Conservation (phyloP, 2,797 vertebrate species). For the Sternarchorhynchus goeldii region DNA sequence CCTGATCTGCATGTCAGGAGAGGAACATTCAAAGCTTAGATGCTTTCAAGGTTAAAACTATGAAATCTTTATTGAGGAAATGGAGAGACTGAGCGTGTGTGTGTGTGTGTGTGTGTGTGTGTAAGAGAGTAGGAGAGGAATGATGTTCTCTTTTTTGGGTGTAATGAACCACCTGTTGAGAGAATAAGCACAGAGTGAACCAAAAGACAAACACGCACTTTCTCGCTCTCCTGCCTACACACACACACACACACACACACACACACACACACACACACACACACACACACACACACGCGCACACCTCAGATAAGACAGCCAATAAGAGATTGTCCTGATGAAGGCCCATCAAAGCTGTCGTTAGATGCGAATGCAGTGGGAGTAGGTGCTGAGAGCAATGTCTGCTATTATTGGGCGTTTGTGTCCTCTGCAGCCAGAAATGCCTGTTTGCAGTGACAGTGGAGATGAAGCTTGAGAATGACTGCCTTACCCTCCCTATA, state of each 20-base stretch:
- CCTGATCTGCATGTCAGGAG: constrained; percentile 37
- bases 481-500: neutral
- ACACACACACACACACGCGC: neutral
- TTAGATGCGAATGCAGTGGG: constrained; percentile 29
- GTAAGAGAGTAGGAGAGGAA: neutral
- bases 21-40: constrained; percentile 8
- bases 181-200: constrained; percentile 27
- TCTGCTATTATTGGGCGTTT: constrained; percentile 28
- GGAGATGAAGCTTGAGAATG: constrained; percentile 21
- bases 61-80: constrained; percentile 25
- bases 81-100: neutral
- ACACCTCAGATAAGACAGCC: neutral
- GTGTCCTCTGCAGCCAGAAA: constrained; percentile 3
- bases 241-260: neutral
- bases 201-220: constrained; percentile 5
- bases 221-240: neutral
- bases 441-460: neutral
- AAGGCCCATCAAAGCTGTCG: constrained; percentile 33
- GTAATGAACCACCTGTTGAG: constrained; percentile 41
- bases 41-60: constrained; percentile 25
- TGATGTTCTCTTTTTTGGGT: constrained; percentile 19
- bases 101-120: neutral
- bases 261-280: neutral
- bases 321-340: constrained; percentile 17
- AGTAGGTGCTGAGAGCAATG: constrained; percentile 20